Percentiles rank a stretch among this genome's conserved stretches.
Conservation (phyloP, 23 tunicate genomes). For the Trididemnum clinides region DNA sequence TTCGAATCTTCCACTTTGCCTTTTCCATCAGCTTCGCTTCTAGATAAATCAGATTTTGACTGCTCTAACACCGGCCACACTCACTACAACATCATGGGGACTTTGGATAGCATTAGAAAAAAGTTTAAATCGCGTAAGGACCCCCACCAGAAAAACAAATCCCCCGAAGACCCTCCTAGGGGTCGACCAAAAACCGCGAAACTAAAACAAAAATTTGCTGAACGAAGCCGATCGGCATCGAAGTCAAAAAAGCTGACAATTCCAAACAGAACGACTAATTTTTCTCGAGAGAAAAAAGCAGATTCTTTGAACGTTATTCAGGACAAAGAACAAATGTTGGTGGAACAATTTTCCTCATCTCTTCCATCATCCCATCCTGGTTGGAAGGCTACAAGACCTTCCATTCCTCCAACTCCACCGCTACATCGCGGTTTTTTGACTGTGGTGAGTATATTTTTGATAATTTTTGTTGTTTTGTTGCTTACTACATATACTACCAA, state of each 20-base stretch:
- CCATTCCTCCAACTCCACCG: constrained; percentile 57
- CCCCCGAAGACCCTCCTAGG: constrained; percentile 10
- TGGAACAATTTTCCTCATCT: constrained; percentile 41
- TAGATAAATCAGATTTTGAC: not conserved
- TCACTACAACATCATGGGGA: constrained; percentile 72
- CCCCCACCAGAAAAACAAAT: constrained; percentile 38
- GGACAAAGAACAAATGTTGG: constrained; percentile 34
- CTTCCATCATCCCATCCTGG: constrained; percentile 17
- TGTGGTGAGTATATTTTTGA: too few species aligned
- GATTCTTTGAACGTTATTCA: not conserved
- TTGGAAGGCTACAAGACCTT: constrained; percentile 24
- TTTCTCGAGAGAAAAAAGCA: not conserved
- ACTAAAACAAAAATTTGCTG: constrained; percentile 12
- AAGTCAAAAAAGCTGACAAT: not conserved
- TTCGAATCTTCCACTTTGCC: constrained; percentile 79
- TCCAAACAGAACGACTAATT: not conserved
- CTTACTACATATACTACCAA: not conserved
- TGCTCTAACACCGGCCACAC: constrained; percentile 11
- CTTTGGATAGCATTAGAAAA: constrained; percentile 76
- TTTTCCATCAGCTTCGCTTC: not conserved
- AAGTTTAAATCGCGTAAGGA: constrained; percentile 62
- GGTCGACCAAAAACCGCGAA: constrained; percentile 36
- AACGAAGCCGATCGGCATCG: not conserved
- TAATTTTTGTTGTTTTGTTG: not conserved
- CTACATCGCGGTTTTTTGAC: constrained; percentile 69